Base-by-base conservation (phyloP, 2,888 invertebrate species). In the Dioctria linearis region DNA sequence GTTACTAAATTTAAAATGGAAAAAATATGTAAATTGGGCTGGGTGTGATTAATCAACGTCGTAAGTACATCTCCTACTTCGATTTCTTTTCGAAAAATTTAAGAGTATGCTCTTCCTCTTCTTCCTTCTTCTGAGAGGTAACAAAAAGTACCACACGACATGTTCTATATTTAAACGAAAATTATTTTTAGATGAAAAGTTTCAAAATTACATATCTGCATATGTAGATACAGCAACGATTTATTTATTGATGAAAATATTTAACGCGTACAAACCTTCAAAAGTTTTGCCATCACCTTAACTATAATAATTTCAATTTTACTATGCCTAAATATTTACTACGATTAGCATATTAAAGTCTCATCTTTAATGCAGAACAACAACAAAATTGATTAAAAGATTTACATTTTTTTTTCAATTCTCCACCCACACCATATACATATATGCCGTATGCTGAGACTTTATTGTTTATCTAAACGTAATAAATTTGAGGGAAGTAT, bases 161-260 rank as follows among this genome's bases (percentile, higher is more conserved):
- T 9, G 57, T 57, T 57, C 73, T 73, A 73, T 13, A 73, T 40
- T 51, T 73, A 73, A 54, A 40, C n/a, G 5, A 42, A 43, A 5
- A 40, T 73, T 73, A 73, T 73, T 73, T 73, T n/a, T 73, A 73
- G 73, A 57, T 3, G 37, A 39, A 69, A 59, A 59, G 57, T 73
- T 73, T 57, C 39, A 57, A 42, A 57, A 73, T 73, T 73, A 57
- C 73, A 73, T 39, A 73, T 57, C 25, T 25, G 2, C 25, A 25
- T 73, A 59, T 40, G 57, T 57, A 73, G 73, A 57, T 73, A 73
- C 73, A 73, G 57, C 42, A n/a, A 59, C n/a, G 4, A 11, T 54
- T 25, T 25, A 0, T 25, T 25, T 25, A 25, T 25, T 25, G 25
- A 25, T 25, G 25, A 25, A 25, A 25, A 25, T 25, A 25, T 25